Evolutionary conservation across 2,797 vertebrate species (phyloP).

Genomic region (Pipistrellus pygmaeus): DNA sequence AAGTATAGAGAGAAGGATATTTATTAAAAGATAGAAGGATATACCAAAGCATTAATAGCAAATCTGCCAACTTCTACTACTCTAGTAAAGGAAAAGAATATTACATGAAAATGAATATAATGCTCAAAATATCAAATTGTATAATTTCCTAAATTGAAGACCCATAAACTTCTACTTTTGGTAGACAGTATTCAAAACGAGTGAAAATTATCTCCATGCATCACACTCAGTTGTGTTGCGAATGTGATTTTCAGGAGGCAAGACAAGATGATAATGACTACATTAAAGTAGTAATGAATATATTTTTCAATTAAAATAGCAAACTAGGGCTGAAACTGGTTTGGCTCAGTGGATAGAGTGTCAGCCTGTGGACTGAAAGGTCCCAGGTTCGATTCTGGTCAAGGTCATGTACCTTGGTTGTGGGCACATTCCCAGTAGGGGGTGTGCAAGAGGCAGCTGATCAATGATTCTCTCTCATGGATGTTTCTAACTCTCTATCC

Average conservation of each 20-base stretch:
- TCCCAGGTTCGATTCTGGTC: too few relatives aligned
- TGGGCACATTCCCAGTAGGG: too few relatives aligned
- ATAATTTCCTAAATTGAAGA: slow-evolving; percentile 11
- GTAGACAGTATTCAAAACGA: not conserved
- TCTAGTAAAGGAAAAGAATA: not conserved
- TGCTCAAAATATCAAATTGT: not conserved
- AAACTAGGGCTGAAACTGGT: not conserved
- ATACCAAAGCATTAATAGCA: not conserved
- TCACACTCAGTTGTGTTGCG: not conserved
- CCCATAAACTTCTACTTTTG: not conserved
- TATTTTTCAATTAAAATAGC: not conserved
- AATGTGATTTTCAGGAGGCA: not conserved
- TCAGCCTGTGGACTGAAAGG: too few relatives aligned
- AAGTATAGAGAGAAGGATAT: not conserved
- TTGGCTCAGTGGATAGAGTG: too few relatives aligned
- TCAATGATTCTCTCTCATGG: too few relatives aligned
- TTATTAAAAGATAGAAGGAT: not conserved
- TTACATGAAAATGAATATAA: not conserved
- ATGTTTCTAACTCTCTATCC: too few relatives aligned
- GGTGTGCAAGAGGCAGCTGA: too few relatives aligned
- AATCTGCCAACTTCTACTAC: not conserved
- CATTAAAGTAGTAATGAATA: not conserved
- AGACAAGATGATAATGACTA: not conserved
- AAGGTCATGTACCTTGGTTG: too few relatives aligned
- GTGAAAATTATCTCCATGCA: not conserved